Conservation (phyloP, 1,140 invertebrate species). For the Panulirus ornatus region DNA sequence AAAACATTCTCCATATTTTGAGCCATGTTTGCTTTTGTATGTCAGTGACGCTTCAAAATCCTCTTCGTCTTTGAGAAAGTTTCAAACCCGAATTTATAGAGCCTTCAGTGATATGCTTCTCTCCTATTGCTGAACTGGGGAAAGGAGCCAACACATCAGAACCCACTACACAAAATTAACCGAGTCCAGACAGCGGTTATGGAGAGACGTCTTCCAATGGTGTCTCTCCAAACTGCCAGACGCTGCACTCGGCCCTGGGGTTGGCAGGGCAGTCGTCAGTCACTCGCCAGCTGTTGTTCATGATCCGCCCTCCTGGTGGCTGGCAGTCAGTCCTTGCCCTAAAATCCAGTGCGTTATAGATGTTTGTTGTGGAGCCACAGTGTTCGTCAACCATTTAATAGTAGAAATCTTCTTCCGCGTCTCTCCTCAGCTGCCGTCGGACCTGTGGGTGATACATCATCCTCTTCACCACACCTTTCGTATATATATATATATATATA, state of each 20-base stretch:
- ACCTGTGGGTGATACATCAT: neutral
- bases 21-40: neutral
- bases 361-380: neutral
- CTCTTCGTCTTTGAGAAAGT: conserved; percentile 2
- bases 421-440: neutral
- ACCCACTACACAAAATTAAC: neutral
- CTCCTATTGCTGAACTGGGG: neutral
- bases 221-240: neutral
- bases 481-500: neutral
- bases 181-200: neutral
- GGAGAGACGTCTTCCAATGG: neutral
- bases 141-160: conserved; percentile 28
- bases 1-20: neutral
- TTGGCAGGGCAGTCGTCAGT: neutral
- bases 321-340: conserved; percentile 8
- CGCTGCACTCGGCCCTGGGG: neutral
- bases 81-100: neutral
- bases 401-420: neutral
- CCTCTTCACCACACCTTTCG: neutral
- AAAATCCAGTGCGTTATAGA: neutral
- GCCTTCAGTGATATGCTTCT: conserved; percentile 38
- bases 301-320: neutral
- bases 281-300: neutral
- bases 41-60: neutral
- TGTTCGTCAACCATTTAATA: neutral